Percentiles rank a stretch among this genome's conserved stretches.
phyloP scores from a whole-genome alignment of 2,797 vertebrate species.

The Melanotaenia nigrans region DNA sequence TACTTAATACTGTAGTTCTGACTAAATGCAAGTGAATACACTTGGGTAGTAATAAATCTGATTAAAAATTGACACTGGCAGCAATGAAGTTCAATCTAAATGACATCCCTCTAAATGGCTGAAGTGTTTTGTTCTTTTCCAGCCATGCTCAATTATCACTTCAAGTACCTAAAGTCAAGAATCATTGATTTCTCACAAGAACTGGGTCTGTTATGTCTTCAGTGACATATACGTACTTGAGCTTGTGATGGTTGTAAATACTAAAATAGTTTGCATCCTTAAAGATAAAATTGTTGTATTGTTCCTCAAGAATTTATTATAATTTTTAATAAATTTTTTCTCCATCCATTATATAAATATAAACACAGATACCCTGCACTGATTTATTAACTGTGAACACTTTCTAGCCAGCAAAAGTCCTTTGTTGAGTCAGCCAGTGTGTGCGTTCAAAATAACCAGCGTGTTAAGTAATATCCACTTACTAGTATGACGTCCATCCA shows the following conservation, averaged over 20 bases:
- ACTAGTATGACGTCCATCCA: too few relatives aligned
- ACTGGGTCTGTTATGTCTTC: background rate
- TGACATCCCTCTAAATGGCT: slow-evolving; percentile 7
- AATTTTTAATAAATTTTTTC: background rate
- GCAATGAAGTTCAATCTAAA: slow-evolving; percentile 12
- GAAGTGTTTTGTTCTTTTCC: background rate
- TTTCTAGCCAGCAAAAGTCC: too few relatives aligned
- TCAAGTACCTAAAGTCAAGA: slow-evolving; percentile 6
- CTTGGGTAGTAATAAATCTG: background rate
- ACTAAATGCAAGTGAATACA: background rate
- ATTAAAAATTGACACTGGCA: slow-evolving; percentile 12
- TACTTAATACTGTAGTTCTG: background rate
- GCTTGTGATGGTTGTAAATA: background rate
- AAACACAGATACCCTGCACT: background rate
- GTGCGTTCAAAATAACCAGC: too few relatives aligned
- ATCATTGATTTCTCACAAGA: slow-evolving; percentile 17
- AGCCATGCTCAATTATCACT: slow-evolving; percentile 14
- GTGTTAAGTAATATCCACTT: too few relatives aligned
- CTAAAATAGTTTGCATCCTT: background rate
- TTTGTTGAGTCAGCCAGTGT: too few relatives aligned
- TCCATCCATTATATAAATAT: background rate
- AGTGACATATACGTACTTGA: background rate
- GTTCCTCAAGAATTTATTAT: too few relatives aligned
- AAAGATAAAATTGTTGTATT: background rate
- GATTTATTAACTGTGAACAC: background rate